Evolutionary conservation across 2,113 vertebrate species (phyloP).

Genomic region (Chaetops frenatus): DNA sequence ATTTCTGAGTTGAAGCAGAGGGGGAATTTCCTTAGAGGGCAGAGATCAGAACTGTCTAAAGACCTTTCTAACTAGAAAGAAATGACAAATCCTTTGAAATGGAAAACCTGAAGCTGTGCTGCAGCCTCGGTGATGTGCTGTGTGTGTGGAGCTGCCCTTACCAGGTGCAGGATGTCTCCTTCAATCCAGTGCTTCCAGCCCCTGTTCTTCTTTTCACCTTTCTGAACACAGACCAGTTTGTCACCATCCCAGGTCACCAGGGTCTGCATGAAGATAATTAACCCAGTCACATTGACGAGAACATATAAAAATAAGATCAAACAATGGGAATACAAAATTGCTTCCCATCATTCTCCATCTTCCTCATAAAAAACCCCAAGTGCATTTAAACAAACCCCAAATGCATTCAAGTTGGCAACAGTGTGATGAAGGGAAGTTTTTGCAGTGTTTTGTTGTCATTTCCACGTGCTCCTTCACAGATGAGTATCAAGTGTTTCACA

Average conservation of each 20-base stretch:
- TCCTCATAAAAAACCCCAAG: neutral
- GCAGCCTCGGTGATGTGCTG: neutral
- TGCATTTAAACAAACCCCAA: neutral
- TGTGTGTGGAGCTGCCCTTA: slow-evolving; percentile 61
- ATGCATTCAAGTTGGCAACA: neutral
- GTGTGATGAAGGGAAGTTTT: neutral
- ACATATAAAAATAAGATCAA: neutral
- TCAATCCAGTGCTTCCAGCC: slow-evolving; percentile 97
- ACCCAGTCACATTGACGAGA: neutral
- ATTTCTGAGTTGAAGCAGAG: neutral
- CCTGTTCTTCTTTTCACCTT: slow-evolving; percentile 90
- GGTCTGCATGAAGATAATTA: slow-evolving; percentile 70
- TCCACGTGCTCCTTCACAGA: neutral
- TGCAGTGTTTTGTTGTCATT: neutral
- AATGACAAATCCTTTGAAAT: neutral
- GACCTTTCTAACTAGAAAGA: neutral
- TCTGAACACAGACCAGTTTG: slow-evolving; percentile 86
- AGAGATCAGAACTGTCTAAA: neutral
- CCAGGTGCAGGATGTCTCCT: slow-evolving; percentile 85
- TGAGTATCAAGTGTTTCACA: neutral
- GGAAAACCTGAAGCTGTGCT: neutral
- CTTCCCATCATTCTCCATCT: neutral
- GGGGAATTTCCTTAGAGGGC: neutral
- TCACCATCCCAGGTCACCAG: slow-evolving; percentile 89
- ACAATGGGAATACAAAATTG: neutral